Evolutionary conservation across 2,113 vertebrate genomes (phyloP), one percentile per base, ranked within the genome.

Genomic region (Chamaetylas fuelleborni): DNA sequence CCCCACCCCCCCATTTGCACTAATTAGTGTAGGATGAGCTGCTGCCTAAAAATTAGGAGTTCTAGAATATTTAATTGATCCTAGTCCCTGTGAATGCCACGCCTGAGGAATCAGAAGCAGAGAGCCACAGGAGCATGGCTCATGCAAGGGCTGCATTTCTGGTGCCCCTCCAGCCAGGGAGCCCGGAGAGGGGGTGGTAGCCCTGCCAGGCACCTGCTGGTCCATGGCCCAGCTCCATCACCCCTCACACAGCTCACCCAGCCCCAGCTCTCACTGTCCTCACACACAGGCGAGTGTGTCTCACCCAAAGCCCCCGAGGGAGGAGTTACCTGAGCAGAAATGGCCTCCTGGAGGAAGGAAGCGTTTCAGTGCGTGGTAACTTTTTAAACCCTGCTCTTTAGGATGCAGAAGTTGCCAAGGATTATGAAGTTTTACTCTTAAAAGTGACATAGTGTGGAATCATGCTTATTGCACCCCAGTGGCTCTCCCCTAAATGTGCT

Each of bases 381-480:
- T 92, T 86, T 61, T 54, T 69, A 60, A 81, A 62, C 34, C 17
- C 33, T n/a, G 47, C 80, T 70, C 79, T 94, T 86, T 53, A 86
- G 65, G 60, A 81, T 64, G 86, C 72, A 71, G 69, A 70, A 66
- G 36, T 78, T 92, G 83, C 83, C 83, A 43, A 60, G 47, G 43
- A 89, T 92, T 94, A 73, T 93, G 83, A 92, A 95, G 86, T 88
- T 95, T 88, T 83, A 28, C 80, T 93, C 80, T 77, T 92, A 86
- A 84, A 94, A 92, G 69, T 81, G 88, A 81, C 67, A 74, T 31
- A 43, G 81, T n/a, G 83, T 40, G n/a, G 51, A 91, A 58, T 53
- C 3, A 4, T 48, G 56, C 64, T 81, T 71, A 92, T 19, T 71
- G 80, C 81, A 86, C 91, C 81, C 86, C 48, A 7, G 86, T 9